A percentile compares a stretch with the other conserved stretches of the same genome.
These are phyloP conservation scores for Artemia sp. DNA, from an alignment of 2,888 invertebrate species.

Conservation along the genomic window DNA sequence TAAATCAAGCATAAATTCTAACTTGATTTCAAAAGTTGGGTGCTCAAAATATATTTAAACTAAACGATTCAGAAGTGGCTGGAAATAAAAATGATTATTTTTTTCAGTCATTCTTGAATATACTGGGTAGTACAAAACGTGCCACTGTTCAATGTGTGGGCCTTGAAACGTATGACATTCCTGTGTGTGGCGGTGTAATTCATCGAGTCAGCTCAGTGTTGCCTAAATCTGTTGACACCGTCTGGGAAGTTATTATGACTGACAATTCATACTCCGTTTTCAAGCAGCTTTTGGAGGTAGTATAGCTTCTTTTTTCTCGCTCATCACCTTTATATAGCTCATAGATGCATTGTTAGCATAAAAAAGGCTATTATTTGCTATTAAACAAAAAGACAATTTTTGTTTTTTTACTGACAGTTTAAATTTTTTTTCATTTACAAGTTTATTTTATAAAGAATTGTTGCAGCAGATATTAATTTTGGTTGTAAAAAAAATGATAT, in stretches of 20 bases:
- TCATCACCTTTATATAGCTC: background rate
- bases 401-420: slow-evolving; percentile 15
- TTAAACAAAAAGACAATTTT: background rate
- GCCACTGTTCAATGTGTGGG: slow-evolving; percentile 51
- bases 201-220: slow-evolving; percentile 46
- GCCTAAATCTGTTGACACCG: slow-evolving; percentile 36
- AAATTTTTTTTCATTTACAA: too few species aligned
- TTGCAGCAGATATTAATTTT: too few species aligned
- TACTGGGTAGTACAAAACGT: too few species aligned
- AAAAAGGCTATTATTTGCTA: slow-evolving; percentile 12
- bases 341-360: background rate
- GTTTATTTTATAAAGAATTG: too few species aligned
- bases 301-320: slow-evolving; percentile 13
- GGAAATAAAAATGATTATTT: too few species aligned
- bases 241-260: slow-evolving; percentile 36
- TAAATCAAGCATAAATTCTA: too few species aligned
- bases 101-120: too few species aligned
- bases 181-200: slow-evolving; percentile 48
- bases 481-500: too few species aligned
- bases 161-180: slow-evolving; percentile 42
- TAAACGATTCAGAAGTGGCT: too few species aligned
- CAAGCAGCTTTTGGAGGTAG: slow-evolving; percentile 32
- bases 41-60: too few species aligned
- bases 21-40: too few species aligned
- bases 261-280: slow-evolving; percentile 36